A percentile compares a stretch with the other conserved stretches of the same genome.
These are phyloP conservation scores for Eupristina koningsbergeri DNA, from an alignment of 1,140 invertebrate genomes.

Conservation along the genomic window DNA sequence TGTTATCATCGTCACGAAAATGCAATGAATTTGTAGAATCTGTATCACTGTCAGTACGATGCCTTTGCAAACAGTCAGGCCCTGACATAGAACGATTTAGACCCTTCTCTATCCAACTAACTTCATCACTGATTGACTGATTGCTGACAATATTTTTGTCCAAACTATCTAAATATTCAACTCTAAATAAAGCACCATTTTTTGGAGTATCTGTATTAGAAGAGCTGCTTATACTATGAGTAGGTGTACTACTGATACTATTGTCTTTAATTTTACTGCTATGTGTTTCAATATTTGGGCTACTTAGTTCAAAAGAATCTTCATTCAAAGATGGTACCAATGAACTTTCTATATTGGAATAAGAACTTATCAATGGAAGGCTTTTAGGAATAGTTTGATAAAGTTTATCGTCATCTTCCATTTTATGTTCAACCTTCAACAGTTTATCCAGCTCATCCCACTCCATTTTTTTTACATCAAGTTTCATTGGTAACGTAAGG, in stretches of 20 bases:
- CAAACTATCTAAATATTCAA: constrained; percentile 69
- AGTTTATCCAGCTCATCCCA: constrained; percentile 83
- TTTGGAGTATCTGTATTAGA: constrained; percentile 69
- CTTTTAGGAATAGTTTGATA: constrained; percentile 83
- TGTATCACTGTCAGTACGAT: constrained; percentile 68
- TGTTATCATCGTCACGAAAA: constrained; percentile 71
- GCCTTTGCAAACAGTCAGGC: constrained; percentile 78
- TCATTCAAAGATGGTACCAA: constrained; percentile 61
- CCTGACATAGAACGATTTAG: constrained; percentile 80
- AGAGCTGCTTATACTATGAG: constrained; percentile 69
- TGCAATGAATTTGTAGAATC: constrained; percentile 70
- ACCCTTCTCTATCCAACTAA: constrained; percentile 73
- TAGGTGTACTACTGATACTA: constrained; percentile 68
- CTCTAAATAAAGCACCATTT: constrained; percentile 68
- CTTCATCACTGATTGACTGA: constrained; percentile 69
- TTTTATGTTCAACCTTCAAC: constrained; percentile 76
- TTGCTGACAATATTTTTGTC: constrained; percentile 71
- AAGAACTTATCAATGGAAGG: constrained; percentile 75
- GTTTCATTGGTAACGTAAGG: constrained; percentile 79
- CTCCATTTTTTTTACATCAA: constrained; percentile 78
- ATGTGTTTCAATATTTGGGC: constrained; percentile 59
- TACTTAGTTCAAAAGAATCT: constrained; percentile 60
- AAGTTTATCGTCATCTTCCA: constrained; percentile 78
- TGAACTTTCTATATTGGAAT: constrained; percentile 65
- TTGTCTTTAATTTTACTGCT: constrained; percentile 62